A percentile compares a stretch with the other conserved stretches of the same genome.
Evolutionary conservation across 2,888 invertebrate species (phyloP).

Genomic region (Nowickia ferox): DNA sequence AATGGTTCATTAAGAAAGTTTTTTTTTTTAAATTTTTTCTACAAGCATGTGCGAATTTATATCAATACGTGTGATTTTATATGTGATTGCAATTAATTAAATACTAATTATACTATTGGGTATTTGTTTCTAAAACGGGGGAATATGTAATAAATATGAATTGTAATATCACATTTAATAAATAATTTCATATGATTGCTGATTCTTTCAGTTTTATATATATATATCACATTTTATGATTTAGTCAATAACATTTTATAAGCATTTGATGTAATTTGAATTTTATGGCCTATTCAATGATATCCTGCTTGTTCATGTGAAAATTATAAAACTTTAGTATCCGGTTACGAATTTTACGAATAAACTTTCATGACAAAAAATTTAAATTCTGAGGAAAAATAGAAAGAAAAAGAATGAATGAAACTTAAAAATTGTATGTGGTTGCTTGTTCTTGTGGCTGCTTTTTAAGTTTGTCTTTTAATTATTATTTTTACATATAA

Average conservation of each 20-base stretch:
- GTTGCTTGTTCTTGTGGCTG: too few relatives aligned
- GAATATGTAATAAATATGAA: conserved; percentile 10
- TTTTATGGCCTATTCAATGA: too few relatives aligned
- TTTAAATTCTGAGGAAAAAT: too few relatives aligned
- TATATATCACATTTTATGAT: background rate
- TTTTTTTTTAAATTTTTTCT: conserved; percentile 6
- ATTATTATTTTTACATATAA: too few relatives aligned
- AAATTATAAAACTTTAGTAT: too few relatives aligned
- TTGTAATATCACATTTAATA: background rate
- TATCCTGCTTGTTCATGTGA: too few relatives aligned
- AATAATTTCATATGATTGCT: background rate
- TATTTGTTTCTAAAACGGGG: background rate
- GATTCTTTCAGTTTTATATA: background rate
- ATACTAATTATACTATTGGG: conserved; percentile 35
- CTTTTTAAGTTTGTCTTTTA: too few relatives aligned
- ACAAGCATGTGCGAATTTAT: background rate
- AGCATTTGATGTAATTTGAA: too few relatives aligned
- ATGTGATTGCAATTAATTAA: conserved; percentile 46
- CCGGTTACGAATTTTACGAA: too few relatives aligned
- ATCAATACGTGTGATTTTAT: conserved; percentile 45
- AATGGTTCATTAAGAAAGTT: conserved; percentile 18
- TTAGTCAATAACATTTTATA: background rate
- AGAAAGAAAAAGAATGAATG: too few relatives aligned
- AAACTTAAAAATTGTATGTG: too few relatives aligned
- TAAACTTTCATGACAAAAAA: too few relatives aligned